Evolutionary conservation across 1,140 invertebrate genomes (phyloP), one percentile per base, ranked within the genome.

Genomic region (Caenorhabditis brenneri): DNA sequence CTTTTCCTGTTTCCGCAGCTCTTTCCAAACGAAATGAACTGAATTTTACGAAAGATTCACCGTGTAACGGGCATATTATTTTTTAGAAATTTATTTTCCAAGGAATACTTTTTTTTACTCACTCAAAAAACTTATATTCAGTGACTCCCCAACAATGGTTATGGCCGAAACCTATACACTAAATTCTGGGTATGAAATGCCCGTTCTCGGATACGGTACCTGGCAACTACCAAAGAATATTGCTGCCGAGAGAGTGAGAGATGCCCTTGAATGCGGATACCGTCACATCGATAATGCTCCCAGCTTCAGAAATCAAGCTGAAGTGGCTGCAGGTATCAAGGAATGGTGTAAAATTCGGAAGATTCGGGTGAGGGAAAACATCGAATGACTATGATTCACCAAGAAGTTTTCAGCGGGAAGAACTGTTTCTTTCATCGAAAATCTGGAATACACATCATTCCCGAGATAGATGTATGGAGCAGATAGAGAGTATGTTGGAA

Each of bases 201-300:
- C 95, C 0, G 90, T 93, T 1, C 87, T 95, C 53, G 95, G 94
- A 16, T 91, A 95, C 6, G 95, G 95, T 31, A 95, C 95, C 3
- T 95, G 94, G 94, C 88, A 95, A 94, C 9, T 74, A 10, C 10
- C 65, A 15, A 74, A 42, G 10, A 24, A 2, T 9, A 94, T 94
- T 2, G 93, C 93, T 83, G 36, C 93, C 93, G 7, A 94, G 94
- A 81, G 93, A 95, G 94, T 96, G 1, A 94, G 94, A 88, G 92
- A 93, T 3, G 95, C 96, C 0, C 94, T 97, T 82, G 93, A 95
- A 85, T 91, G 92, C 58, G 96, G 96, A 6, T 98, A 97, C 91
- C 92, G 96, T 12, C 95, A 95, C 89, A 93, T 98, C 86, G 96
- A 98, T 91, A 95, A 95, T 89, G 96, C 96, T 42, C 93, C 92